These are phyloP conservation scores for Drosophila bifasciata DNA, from an alignment of 1,140 invertebrate genomes.

Conservation along the genomic window DNA sequence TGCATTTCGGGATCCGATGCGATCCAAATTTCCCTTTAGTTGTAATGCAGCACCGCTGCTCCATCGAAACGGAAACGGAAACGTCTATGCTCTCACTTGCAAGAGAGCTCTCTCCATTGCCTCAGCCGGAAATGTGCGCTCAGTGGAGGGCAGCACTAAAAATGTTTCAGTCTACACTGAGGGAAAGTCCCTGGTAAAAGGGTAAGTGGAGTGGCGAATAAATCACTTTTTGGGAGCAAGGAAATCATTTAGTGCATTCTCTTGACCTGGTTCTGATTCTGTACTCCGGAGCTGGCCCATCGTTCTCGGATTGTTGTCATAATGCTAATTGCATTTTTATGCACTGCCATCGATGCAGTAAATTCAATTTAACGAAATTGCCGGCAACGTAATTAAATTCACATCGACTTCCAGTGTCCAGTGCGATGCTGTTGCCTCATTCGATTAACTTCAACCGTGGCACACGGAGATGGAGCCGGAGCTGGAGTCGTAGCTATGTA, in stretches of 20 bases:
- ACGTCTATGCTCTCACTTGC: too few relatives aligned
- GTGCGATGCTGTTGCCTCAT: conserved; percentile 49
- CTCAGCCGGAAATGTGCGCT: conserved; percentile 19
- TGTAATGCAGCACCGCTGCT: too few relatives aligned
- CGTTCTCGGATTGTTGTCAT: conserved; percentile 44
- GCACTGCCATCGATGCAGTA: conserved; percentile 61
- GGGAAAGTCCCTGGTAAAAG: not conserved
- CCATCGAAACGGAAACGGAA: conserved; percentile 8
- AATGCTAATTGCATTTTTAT: conserved; percentile 60
- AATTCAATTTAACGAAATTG: conserved; percentile 63
- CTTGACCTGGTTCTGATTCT: conserved; percentile 33
- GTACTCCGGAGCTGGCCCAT: too few relatives aligned
- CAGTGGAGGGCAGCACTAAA: conserved; percentile 3
- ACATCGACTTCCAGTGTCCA: conserved; percentile 41
- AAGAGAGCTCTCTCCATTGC: conserved; percentile 10
- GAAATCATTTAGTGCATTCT: conserved; percentile 22
- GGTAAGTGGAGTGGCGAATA: not conserved
- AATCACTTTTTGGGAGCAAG: not conserved
- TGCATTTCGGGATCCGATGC: too few relatives aligned
- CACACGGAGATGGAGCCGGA: conserved; percentile 1
- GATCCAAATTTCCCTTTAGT: too few relatives aligned
- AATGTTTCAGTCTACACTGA: conserved; percentile 13
- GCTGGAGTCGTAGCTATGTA: not conserved
- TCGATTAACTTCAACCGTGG: conserved; percentile 64
- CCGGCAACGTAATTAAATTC: conserved; percentile 66